phyloP scores from a whole-genome alignment of 1,140 invertebrate species.

The Hetaerina americana region DNA sequence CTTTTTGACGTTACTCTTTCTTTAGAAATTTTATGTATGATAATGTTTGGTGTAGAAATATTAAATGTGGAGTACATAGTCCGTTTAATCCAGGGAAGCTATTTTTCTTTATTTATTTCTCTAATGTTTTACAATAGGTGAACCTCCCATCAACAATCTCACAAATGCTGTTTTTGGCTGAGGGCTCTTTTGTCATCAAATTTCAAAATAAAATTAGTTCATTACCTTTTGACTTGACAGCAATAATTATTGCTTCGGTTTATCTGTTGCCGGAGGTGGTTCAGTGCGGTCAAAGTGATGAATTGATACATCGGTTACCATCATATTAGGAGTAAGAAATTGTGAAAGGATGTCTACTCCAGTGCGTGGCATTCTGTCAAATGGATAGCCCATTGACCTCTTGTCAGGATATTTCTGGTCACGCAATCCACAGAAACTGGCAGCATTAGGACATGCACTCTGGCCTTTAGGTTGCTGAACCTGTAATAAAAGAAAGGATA shows the following conservation, averaged over 20 bases:
- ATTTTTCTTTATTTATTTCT: no score
- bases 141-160: no score
- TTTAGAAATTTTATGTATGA: no score
- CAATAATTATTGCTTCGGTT: background rate
- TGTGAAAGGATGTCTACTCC: constrained; percentile 38
- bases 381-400: constrained; percentile 62
- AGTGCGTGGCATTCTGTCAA: constrained; percentile 50
- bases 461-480: background rate
- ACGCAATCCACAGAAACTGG: constrained; percentile 57
- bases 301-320: constrained; percentile 36
- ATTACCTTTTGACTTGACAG: no score
- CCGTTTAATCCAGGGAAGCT: no score
- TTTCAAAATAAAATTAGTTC: no score
- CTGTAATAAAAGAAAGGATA: background rate
- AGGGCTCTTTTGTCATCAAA: no score
- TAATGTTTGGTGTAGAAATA: no score
- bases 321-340: constrained; percentile 58
- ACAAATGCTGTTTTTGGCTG: no score
- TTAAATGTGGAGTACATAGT: no score
- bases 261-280: background rate
- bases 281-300: constrained; percentile 22
- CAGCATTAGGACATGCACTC: constrained; percentile 37
- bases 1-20: no score
- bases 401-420: constrained; percentile 58
- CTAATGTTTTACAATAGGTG: no score